phyloP scores from a whole-genome alignment of 92 coral and sea anemone genomes.

The Nematostella vectensis region DNA sequence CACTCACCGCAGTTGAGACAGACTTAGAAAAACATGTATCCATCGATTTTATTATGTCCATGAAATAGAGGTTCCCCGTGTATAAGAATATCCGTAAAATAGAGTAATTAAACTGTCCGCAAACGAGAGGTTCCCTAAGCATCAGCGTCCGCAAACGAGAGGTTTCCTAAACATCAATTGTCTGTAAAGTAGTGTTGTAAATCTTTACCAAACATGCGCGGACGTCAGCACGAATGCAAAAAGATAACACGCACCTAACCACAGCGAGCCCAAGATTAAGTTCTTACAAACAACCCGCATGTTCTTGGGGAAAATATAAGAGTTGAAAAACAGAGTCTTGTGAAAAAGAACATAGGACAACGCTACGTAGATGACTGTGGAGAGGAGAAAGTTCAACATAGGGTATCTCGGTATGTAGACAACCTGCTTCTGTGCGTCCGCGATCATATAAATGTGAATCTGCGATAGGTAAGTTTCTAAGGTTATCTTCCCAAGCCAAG shows the following conservation, averaged over 20 bases:
- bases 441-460: constrained; percentile 97
- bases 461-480: constrained; percentile 92
- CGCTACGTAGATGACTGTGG: constrained; percentile 68
- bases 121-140: too few relatives aligned
- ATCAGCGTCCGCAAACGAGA: too few relatives aligned
- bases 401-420: constrained; percentile 83
- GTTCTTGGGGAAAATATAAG: constrained; percentile 84
- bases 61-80: too few relatives aligned
- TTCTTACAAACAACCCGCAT: constrained; percentile 84
- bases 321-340: constrained; percentile 85
- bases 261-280: constrained; percentile 38
- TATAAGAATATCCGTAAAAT: too few relatives aligned
- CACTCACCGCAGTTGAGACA: too few relatives aligned
- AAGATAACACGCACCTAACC: constrained; percentile 66
- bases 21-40: too few relatives aligned
- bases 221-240: constrained; percentile 63
- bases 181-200: too few relatives aligned
- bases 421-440: constrained; percentile 62
- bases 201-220: constrained; percentile 67
- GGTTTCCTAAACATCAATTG: too few relatives aligned
- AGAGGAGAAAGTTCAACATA: constrained; percentile 83
- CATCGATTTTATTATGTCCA: too few relatives aligned
- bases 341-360: constrained; percentile 85
- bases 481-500: constrained; percentile 93
- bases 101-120: too few relatives aligned